Conservation (phyloP, 2,113 vertebrate species). For the Elaphurus davidianus region DNA sequence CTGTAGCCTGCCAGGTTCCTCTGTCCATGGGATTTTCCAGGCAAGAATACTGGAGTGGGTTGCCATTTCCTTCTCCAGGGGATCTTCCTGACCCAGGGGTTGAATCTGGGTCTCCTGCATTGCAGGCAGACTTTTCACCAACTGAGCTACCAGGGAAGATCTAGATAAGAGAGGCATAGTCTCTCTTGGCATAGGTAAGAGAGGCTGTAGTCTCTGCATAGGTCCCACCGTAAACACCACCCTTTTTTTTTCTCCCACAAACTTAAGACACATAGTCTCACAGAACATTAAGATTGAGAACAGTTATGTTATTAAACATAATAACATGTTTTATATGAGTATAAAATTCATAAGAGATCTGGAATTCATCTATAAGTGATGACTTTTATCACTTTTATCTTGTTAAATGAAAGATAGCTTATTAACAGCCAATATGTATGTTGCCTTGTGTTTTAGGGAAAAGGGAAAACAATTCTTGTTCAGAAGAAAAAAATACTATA, state of each 20-base stretch:
- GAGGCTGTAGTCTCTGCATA: not conserved
- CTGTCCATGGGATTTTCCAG: not conserved
- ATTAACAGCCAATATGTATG: not conserved
- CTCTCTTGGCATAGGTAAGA: not conserved
- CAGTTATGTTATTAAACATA: not conserved
- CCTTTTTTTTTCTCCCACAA: not conserved
- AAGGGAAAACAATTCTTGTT: slow-evolving; percentile 4
- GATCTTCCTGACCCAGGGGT: not conserved
- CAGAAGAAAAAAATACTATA: not conserved
- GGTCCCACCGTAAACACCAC: not conserved
- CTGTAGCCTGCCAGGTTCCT: not conserved
- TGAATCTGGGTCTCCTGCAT: not conserved
- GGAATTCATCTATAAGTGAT: not conserved
- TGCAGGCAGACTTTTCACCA: not conserved
- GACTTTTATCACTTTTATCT: not conserved
- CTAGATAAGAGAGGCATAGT: not conserved
- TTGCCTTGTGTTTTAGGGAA: not conserved
- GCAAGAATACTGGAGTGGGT: not conserved
- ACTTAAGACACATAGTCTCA: not conserved
- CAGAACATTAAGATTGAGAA: not conserved
- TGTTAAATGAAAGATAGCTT: not conserved
- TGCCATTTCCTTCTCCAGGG: not conserved
- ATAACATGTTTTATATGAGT: not conserved
- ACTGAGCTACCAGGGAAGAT: not conserved
- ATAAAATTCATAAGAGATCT: not conserved